phyloP scores from a whole-genome alignment of 1,140 invertebrate genomes.

The Helicoverpa armigera region DNA sequence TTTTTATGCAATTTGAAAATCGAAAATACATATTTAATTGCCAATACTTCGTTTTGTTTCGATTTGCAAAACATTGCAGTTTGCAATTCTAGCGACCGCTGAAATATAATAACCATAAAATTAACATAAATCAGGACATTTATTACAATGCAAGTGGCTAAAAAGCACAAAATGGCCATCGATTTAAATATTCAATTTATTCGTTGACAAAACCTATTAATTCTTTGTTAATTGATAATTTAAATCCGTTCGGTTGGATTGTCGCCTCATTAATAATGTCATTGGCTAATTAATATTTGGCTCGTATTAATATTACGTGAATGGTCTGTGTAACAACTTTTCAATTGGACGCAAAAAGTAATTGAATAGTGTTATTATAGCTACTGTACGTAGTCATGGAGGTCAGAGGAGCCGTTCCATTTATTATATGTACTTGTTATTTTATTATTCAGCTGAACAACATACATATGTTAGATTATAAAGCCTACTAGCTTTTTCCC shows the following conservation, averaged over 20 bases:
- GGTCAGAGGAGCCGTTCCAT: no score
- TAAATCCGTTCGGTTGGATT: slow-evolving; percentile 29
- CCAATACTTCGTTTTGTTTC: no score
- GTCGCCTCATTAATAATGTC: slow-evolving; percentile 28
- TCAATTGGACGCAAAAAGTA: no score
- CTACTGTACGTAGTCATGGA: no score
- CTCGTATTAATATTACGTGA: not conserved
- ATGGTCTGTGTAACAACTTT: slow-evolving; percentile 10
- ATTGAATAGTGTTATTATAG: no score
- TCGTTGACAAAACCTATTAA: slow-evolving; percentile 36
- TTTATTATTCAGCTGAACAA: no score
- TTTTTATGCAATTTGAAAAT: no score
- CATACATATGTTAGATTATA: no score
- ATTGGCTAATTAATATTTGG: slow-evolving; percentile 20
- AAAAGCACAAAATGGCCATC: not conserved
- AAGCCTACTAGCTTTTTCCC: no score
- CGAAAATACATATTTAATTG: no score
- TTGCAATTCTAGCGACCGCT: not conserved
- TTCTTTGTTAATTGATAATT: slow-evolving; percentile 48
- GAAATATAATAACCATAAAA: slow-evolving; percentile 1
- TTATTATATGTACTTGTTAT: no score
- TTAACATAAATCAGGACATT: slow-evolving; percentile 12
- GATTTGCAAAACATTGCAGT: not conserved
- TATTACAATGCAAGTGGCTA: slow-evolving; percentile 5
- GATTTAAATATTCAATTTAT: slow-evolving; percentile 40